phyloP scores from a whole-genome alignment of 2,888 invertebrate genomes.

The Chironomus tentans region DNA sequence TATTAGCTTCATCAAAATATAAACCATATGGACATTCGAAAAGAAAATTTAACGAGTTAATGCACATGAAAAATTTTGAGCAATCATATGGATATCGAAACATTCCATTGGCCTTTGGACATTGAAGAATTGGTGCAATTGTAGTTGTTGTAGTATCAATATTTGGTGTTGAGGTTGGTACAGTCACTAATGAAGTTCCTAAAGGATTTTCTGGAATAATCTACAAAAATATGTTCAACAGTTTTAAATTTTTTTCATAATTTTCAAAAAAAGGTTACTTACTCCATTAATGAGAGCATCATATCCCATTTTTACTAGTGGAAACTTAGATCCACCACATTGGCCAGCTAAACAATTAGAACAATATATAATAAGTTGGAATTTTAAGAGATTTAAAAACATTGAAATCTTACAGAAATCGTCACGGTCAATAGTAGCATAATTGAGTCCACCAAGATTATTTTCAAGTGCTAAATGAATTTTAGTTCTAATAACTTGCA shows the following conservation, averaged over 20 bases:
- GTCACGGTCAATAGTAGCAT: slow-evolving; percentile 65
- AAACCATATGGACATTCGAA: too few relatives aligned
- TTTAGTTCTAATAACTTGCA: slow-evolving; percentile 51
- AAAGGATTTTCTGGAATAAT: too few relatives aligned
- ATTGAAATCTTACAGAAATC: slow-evolving; percentile 50
- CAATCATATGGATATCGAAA: too few relatives aligned
- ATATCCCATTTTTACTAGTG: not conserved
- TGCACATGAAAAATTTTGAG: too few relatives aligned
- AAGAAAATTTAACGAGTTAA: too few relatives aligned
- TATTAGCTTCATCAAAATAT: too few relatives aligned
- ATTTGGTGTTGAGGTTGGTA: too few relatives aligned
- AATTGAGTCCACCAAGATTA: slow-evolving; percentile 59
- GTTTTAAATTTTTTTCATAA: not conserved
- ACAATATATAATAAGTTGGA: not conserved
- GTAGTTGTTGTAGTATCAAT: too few relatives aligned
- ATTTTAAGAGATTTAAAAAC: too few relatives aligned
- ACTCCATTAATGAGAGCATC: not conserved
- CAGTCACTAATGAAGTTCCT: too few relatives aligned
- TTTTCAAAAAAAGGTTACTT: not conserved
- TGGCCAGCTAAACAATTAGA: not conserved
- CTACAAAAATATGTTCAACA: not conserved
- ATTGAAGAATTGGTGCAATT: too few relatives aligned
- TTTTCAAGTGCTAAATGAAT: slow-evolving; percentile 55
- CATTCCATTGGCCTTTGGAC: too few relatives aligned
- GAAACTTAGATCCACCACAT: not conserved